Conservation (phyloP, 2,797 vertebrate species). For the Chloroceryle amazona region DNA sequence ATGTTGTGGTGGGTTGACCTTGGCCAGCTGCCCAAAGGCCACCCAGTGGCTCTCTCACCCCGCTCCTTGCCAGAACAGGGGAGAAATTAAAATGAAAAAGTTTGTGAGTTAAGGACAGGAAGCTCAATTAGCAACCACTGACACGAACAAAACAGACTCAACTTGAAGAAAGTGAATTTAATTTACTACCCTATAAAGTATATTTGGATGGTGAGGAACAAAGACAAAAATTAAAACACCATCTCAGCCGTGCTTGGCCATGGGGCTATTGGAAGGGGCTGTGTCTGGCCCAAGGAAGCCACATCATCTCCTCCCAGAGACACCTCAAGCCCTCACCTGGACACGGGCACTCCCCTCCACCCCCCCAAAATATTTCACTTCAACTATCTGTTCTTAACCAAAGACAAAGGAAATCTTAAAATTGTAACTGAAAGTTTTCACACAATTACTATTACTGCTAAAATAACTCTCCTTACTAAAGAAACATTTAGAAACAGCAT, state of each 20-base stretch:
- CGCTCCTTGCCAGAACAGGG: background rate
- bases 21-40: background rate
- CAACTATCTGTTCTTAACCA: background rate
- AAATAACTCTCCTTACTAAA: background rate
- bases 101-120: background rate
- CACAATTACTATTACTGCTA: background rate
- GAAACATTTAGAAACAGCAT: background rate
- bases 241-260: background rate
- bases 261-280: rapidly evolving
- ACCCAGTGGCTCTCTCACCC: background rate
- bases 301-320: background rate
- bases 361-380: background rate
- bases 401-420: background rate
- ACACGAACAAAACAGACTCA: background rate
- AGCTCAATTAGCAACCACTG: no score
- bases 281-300: background rate
- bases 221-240: background rate
- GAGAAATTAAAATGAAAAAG: background rate
- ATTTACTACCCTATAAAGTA: background rate
- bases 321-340: background rate
- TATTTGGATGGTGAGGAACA: background rate
- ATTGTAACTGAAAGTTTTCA: background rate
- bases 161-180: background rate
- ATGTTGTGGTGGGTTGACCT: background rate
- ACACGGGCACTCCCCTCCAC: background rate